Percentiles rank a stretch among this genome's conserved stretches.
These are phyloP conservation scores for Macrochelys suwanniensis DNA, from an alignment of 2,797 vertebrate genomes.

Conservation along the genomic window DNA sequence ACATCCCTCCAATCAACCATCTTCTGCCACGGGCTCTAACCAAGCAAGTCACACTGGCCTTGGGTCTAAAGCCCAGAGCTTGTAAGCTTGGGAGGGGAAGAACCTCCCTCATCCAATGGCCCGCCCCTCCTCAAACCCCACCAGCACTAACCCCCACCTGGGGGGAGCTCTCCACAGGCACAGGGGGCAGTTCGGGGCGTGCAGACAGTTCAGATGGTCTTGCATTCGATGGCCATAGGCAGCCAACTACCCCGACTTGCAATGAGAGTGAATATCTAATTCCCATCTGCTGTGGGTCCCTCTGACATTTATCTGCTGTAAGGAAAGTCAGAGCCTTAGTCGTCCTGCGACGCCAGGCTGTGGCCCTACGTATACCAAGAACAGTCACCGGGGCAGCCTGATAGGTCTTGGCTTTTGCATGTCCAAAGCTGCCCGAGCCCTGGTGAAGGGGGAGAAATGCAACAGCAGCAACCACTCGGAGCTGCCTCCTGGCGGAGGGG, in stretches of 20 bases:
- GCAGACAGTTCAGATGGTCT: background rate
- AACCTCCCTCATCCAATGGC: background rate
- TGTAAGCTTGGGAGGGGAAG: background rate
- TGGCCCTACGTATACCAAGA: background rate
- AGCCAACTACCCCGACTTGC: rapidly evolving
- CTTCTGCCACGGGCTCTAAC: background rate
- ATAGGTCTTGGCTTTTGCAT: background rate
- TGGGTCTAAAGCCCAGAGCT: background rate
- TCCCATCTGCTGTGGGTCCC: background rate
- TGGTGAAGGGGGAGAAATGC: background rate
- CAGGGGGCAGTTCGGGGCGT: background rate
- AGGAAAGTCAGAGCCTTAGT: background rate
- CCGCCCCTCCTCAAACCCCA: background rate
- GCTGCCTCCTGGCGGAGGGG: background rate
- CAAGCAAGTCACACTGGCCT: background rate
- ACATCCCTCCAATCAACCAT: background rate
- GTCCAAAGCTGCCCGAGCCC: background rate
- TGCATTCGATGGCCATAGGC: too few species aligned
- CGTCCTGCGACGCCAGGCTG: background rate
- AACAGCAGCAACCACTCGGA: too few species aligned
- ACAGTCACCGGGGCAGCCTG: background rate
- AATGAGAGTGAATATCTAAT: background rate
- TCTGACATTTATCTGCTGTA: background rate
- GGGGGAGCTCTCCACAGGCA: background rate
- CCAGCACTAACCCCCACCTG: background rate